A percentile compares a stretch with the other conserved stretches of the same genome.
These are phyloP conservation scores for Nothura maculosa DNA, from an alignment of 2,797 vertebrate genomes.

Conservation along the genomic window DNA sequence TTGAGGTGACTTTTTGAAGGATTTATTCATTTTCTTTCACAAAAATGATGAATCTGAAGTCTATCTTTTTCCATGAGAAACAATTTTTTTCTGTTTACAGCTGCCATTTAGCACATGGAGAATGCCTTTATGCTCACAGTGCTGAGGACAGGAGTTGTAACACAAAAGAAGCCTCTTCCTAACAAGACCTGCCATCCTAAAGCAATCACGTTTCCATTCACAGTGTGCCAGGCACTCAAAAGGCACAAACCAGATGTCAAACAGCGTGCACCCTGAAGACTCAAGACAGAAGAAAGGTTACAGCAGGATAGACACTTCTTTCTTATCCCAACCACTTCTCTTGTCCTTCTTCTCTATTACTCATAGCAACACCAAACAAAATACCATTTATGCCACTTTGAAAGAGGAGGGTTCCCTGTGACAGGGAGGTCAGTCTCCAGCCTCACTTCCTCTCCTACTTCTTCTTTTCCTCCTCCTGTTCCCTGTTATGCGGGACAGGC, in stretches of 20 bases:
- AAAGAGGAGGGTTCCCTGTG: not conserved
- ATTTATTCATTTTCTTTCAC: not conserved
- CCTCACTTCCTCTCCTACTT: not conserved
- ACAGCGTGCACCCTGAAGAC: not conserved
- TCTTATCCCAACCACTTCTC: not conserved
- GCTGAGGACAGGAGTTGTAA: not conserved
- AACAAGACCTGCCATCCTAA: not conserved
- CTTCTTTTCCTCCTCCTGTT: not conserved
- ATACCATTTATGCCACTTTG: not conserved
- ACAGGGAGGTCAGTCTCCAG: not conserved
- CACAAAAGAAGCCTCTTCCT: not conserved
- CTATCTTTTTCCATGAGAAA: not conserved
- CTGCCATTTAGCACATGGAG: not conserved
- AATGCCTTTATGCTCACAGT: not conserved
- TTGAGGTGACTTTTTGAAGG: not conserved
- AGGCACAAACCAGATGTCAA: rapidly evolving
- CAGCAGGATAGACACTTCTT: not conserved
- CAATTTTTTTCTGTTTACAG: not conserved
- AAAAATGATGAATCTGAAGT: not conserved
- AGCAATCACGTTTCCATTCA: not conserved
- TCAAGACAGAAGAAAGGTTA: not conserved
- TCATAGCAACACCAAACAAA: not conserved
- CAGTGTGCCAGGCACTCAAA: not conserved
- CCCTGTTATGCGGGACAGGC: not conserved
- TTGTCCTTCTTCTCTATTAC: not conserved